phyloP scores from a whole-genome alignment of 2,113 vertebrate species.

The Polyodon spathula region DNA sequence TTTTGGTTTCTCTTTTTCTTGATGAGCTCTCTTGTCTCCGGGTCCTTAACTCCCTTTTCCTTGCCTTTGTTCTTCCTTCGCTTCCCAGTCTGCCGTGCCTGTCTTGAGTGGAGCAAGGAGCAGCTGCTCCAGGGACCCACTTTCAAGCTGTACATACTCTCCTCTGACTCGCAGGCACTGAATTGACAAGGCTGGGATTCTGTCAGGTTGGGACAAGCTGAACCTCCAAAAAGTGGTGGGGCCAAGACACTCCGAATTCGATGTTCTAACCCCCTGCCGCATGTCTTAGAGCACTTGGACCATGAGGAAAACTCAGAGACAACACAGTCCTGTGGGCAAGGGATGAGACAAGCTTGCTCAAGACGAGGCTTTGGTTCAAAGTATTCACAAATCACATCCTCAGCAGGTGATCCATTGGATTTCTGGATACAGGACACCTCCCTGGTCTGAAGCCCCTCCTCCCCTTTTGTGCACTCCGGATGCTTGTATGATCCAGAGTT shows the following conservation, averaged over 20 bases:
- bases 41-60: constrained; percentile 67
- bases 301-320: constrained; percentile 81
- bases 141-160: constrained; percentile 71
- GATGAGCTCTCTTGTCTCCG: constrained; percentile 83
- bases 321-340: constrained; percentile 83
- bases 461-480: constrained; percentile 64
- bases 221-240: constrained; percentile 75
- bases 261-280: constrained; percentile 78
- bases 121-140: constrained; percentile 77
- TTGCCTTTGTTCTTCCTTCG: constrained; percentile 69
- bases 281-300: constrained; percentile 87
- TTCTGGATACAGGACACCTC: constrained; percentile 77
- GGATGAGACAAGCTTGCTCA: constrained; percentile 92
- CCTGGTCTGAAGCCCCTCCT: constrained; percentile 85
- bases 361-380: constrained; percentile 87
- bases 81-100: constrained; percentile 62
- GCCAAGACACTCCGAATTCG: constrained; percentile 75
- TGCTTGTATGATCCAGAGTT: constrained; percentile 49
- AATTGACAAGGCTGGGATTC: constrained; percentile 81
- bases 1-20: constrained; percentile 89
- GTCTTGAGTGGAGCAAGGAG: constrained; percentile 48
- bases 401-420: constrained; percentile 57
- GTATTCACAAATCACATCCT: constrained; percentile 91
- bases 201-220: constrained; percentile 78
- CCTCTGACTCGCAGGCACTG: constrained; percentile 58